Conservation (phyloP, 1,140 invertebrate genomes). For the Drosophila sproati region DNA sequence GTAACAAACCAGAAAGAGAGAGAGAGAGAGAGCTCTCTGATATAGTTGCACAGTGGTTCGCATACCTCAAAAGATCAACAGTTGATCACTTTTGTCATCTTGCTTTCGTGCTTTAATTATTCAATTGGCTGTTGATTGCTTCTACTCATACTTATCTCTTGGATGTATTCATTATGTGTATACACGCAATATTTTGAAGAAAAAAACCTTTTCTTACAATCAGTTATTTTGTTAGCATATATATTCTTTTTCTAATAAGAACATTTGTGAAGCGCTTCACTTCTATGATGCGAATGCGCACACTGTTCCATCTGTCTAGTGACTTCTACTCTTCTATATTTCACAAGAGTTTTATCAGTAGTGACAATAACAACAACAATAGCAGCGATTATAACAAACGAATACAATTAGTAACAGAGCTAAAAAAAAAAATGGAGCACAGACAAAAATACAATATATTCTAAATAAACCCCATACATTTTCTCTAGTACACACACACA, state of each 20-base stretch:
- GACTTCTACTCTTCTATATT: slow-evolving; percentile 15
- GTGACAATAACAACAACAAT: slow-evolving; percentile 50
- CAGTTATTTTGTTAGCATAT: slow-evolving; percentile 2
- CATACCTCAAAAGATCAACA: not conserved
- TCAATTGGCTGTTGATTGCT: not conserved
- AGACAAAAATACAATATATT: slow-evolving; percentile 48
- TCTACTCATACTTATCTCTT: not conserved
- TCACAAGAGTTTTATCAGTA: slow-evolving; percentile 65
- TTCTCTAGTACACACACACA: slow-evolving; percentile 1
- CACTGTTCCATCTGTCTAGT: not conserved
- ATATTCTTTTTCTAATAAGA: slow-evolving; percentile 3
- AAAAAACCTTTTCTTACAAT: not conserved
- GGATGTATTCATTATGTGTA: not conserved
- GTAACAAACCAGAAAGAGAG: slow-evolving; percentile 13
- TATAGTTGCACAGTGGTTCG: slow-evolving; percentile 44
- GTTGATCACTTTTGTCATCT: not conserved
- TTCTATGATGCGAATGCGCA: too few relatives aligned
- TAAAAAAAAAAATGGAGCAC: slow-evolving; percentile 61
- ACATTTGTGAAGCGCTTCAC: not conserved
- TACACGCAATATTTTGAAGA: not conserved
- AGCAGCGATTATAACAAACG: slow-evolving; percentile 62
- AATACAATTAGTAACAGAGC: slow-evolving; percentile 74
- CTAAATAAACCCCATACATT: slow-evolving; percentile 14
- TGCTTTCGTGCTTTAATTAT: not conserved
- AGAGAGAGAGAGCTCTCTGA: slow-evolving; percentile 18